A percentile compares a stretch with the other conserved stretches of the same genome.
Conservation (phyloP, 2,797 vertebrate genomes). For the Clamator glandarius region DNA sequence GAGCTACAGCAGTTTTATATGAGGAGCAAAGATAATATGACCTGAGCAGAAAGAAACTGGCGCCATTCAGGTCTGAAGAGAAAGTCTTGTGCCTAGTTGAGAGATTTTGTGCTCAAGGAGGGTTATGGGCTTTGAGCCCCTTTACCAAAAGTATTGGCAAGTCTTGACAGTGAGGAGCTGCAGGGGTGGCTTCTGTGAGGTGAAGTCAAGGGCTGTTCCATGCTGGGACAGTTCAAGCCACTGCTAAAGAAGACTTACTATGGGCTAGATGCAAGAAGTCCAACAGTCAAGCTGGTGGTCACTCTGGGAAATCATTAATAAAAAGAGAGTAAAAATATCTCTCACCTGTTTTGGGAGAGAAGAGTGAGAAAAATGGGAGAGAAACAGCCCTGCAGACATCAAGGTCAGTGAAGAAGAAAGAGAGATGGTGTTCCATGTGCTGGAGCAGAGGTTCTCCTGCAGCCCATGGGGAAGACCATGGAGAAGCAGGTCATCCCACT, state of each 20-base stretch:
- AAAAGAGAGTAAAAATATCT: neutral
- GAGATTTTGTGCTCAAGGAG: neutral
- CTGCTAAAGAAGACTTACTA: accelerated
- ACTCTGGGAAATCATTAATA: neutral
- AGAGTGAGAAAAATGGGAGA: neutral
- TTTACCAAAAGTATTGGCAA: neutral
- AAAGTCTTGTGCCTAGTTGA: neutral
- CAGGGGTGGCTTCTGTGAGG: neutral
- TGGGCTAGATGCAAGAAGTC: neutral
- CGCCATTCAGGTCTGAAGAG: neutral
- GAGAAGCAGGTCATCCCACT: neutral
- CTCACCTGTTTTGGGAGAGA: neutral
- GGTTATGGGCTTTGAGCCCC: neutral
- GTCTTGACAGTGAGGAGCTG: neutral
- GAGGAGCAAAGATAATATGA: neutral
- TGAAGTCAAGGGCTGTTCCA: neutral
- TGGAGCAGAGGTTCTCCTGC: neutral
- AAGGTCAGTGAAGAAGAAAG: neutral
- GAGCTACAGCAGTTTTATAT: accelerated
- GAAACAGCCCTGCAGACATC: neutral
- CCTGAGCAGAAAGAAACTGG: neutral
- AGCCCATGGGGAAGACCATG: neutral
- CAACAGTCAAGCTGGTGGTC: neutral
- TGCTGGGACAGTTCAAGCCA: neutral
- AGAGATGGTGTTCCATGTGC: neutral